Base-by-base conservation (phyloP, 1,140 invertebrate genomes). In the Diabrotica virgifera region DNA sequence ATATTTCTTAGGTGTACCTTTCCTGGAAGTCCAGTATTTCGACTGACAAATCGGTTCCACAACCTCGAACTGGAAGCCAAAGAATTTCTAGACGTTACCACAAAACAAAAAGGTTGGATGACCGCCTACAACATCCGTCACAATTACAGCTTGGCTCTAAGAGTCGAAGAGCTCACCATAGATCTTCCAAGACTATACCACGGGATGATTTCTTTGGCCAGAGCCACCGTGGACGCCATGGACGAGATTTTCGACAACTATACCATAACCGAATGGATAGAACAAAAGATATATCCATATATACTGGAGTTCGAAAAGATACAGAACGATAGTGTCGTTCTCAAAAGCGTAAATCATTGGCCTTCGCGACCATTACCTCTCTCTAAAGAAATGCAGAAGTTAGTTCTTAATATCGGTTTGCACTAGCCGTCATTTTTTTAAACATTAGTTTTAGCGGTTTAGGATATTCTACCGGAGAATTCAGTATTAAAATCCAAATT, bases 71-170 rank as follows among this genome's bases (percentile, higher is more conserved):
- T 76, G 56, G 86, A 85, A 74, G 77, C 80, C 2, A 68, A 74
- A 12, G 68, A 77, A 36, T 82, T 79, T 69, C 61, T 83, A 37
- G 76, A 79, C 58, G 72, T 77, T 11, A 78, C 79, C 6, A 72
- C 73, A 0, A 72, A 75, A 10, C 73, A 79, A 10, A 80, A 79
- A 68, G 83, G 89, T 13, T 94, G 91, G 91, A 79, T 93, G 70
- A 92, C 90, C 6, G 83, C 87, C 5, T 94, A 93, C 72, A 93
- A 93, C 75, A 80, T 92, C 0, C 84, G 89, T n/a, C 85, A 89
- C 69, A 89, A 88, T 67, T 93, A 89, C 68, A 88, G 89, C 5
- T 88, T 85, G 66, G 89, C 90, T 0, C 82, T 88, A 66, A 81
- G 91, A 8, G 83, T 94, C 0, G 89, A 90, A 63, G 89, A 88